Base-by-base conservation (phyloP, 2,888 invertebrate genomes). In the Amblyteles armatorius region DNA sequence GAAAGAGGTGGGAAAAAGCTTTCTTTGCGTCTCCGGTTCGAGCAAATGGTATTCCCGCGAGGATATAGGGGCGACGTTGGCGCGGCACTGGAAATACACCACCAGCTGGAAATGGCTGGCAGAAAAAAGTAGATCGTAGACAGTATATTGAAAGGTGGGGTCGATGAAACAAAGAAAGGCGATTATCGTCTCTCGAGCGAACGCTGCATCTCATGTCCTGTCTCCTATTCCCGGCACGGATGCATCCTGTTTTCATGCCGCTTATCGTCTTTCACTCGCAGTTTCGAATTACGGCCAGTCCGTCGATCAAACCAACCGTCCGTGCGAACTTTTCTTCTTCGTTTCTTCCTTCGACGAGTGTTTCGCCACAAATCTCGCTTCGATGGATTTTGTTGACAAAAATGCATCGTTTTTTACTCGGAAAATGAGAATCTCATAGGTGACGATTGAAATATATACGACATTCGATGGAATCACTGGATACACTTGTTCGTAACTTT, bases 141-240 rank as follows among this genome's bases (percentile, higher is more conserved):
- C 3, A 5, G 9, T 29, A 48, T 13, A 44, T 44, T 52, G 22
- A 36, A 57, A 44, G 57, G 26, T 29, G 22, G n/a, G 44, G 33
- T 52, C n/a, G 52, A 52, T 4, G 11, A 60, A 78, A 78, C 29
- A 65, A 33, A 36, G 36, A 40, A 40, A 77, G 5, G 4, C 55
- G 22, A 19, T 55, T 55, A 22, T 11, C n/a, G 9, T 55, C 0
- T 22, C 55, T 55, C 55, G 52, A 52, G 13, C 5, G 52, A 52
- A n/a, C 52, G 52, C 52, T n/a, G 52, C 52, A 19, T n/a, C 16
- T 19, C 6, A 40, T 40, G 1, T 52, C 52, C 19, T 52, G 19
- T 19, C 4, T 16, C n/a, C 16, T n/a, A 52, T 52, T 55, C 22
- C 55, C 55, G 11, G 44, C 13, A 44, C 7, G 3, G 22, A 55